Evolutionary conservation across 2,888 invertebrate genomes (phyloP).

Genomic region (Tipula unca): DNA sequence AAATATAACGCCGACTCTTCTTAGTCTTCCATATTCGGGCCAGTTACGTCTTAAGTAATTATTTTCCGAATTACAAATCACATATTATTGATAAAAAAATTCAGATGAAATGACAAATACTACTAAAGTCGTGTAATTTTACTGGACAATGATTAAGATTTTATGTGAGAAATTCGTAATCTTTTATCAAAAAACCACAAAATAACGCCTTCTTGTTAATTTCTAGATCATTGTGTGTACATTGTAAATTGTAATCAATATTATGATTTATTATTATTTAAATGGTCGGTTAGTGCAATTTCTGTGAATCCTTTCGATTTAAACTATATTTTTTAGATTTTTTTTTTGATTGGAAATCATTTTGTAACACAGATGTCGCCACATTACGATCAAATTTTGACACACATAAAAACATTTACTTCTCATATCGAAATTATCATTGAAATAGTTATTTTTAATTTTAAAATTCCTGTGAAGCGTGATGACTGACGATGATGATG

Average conservation of each 20-base stretch:
- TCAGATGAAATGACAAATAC: not conserved
- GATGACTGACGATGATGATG: conserved; percentile 8
- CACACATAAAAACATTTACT: not conserved
- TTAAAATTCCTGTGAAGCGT: not conserved
- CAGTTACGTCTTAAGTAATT: no score
- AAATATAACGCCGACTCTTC: no score
- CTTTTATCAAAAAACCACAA: not conserved
- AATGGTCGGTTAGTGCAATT: no score
- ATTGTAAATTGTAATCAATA: no score
- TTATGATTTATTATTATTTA: no score
- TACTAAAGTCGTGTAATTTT: no score
- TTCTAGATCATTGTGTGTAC: no score
- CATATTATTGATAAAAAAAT: not conserved
- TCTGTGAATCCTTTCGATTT: no score
- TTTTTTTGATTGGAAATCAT: not conserved
- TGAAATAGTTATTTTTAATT: not conserved
- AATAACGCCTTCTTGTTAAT: not conserved
- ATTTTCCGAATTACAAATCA: no score
- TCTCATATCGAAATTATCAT: not conserved
- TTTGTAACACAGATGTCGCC: not conserved
- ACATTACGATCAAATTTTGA: not conserved
- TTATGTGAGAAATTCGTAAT: not conserved
- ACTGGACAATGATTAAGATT: not conserved
- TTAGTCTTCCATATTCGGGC: no score
- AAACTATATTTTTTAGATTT: no score